Percentiles rank a stretch among this genome's conserved stretches.
These are phyloP conservation scores for Ptychoptera albimana DNA, from an alignment of 2,888 invertebrate genomes.

Conservation along the genomic window DNA sequence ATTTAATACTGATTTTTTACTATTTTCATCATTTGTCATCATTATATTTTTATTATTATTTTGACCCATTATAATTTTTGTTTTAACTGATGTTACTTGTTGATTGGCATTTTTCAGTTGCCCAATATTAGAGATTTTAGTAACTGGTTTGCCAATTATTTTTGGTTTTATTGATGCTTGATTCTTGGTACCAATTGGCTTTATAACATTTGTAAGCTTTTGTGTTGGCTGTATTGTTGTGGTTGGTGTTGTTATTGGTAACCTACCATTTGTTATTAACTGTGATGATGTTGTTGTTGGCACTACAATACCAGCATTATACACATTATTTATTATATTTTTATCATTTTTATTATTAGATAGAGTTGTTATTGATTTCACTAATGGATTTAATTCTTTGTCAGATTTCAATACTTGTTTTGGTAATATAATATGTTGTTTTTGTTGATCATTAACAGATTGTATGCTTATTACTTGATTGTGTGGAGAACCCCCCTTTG, in stretches of 20 bases:
- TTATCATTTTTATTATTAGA: too few relatives aligned
- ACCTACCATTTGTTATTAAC: neutral
- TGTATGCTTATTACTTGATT: neutral
- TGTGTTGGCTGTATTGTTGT: conserved; percentile 7
- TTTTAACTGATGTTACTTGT: too few relatives aligned
- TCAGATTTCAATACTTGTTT: neutral
- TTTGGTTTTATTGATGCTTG: conserved; percentile 12
- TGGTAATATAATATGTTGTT: neutral
- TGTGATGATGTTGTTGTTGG: conserved; percentile 3
- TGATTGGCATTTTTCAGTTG: conserved; percentile 13
- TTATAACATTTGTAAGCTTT: conserved; percentile 11
- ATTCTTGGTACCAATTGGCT: conserved; percentile 7
- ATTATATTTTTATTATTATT: too few relatives aligned
- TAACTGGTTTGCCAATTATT: conserved; percentile 9
- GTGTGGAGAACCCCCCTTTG: conserved; percentile 1
- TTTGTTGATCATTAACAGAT: neutral
- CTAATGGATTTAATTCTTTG: neutral
- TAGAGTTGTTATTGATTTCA: neutral
- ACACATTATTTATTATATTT: neutral
- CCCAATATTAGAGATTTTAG: conserved; percentile 4
- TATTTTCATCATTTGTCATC: too few relatives aligned
- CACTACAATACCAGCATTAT: conserved; percentile 5
- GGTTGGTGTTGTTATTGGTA: too few relatives aligned
- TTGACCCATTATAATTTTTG: too few relatives aligned
- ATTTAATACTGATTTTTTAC: too few relatives aligned